Evolutionary conservation across 1,140 invertebrate species (phyloP), one percentile per base, ranked within the genome.

Genomic region (Brachionus sp.): DNA sequence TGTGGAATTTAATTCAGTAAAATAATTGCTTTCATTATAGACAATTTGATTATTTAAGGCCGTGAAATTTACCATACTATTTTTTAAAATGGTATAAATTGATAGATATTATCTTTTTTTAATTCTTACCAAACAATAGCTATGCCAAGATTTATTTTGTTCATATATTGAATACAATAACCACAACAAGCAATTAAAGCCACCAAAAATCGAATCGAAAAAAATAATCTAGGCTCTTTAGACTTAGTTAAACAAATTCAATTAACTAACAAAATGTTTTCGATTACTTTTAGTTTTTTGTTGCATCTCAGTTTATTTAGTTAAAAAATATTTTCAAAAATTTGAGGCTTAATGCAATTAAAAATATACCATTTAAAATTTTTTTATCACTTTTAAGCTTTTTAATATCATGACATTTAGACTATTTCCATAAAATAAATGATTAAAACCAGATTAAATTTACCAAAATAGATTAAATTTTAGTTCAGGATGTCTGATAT

Each of bases 141-240:
- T 37, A 80, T 80, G 53, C 77, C 77, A 13, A 80, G 50, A 66
- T 80, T 66, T n/a, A 80, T 80, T 23, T 80, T 80, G 19, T 57
- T 37, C 77, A 80, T 80, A 25, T 80, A 80, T 57, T 80, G 77
- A 23, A 80, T 80, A 12, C 46, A 35, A 66, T 62, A 57, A 7
- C 50, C 77, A 29, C 25, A 57, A 57, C 25, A 80, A 12, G 57
- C 57, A 23, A 80, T 62, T 42, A 80, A 80, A 25, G 77, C 77
- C 7, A 80, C 13, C 9, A 80, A 23, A 33, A 80, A 80, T n/a
- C 77, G 29, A 23, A 80, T 33, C 2, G 77, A 80, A 23, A 80
- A 62, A 12, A 57, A 62, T 10, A 78, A 78, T 35, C 25, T 37
- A 7, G 44, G 46, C 5, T 23, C 70, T 75, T 46, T 23, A 46